Evolutionary conservation across 2,797 vertebrate species (phyloP).

Genomic region (Xerus rutilus): DNA sequence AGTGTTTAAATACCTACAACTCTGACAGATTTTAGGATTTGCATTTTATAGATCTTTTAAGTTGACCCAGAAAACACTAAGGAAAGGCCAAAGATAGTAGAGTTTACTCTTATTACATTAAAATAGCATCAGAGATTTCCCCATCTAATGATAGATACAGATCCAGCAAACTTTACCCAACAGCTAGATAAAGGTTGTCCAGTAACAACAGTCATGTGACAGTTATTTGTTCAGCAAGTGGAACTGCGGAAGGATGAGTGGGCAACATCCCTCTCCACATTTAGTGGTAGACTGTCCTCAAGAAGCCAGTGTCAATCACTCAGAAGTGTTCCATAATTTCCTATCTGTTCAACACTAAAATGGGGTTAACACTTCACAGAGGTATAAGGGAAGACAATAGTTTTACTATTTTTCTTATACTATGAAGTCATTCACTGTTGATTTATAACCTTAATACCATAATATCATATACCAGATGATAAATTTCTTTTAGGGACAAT

Average conservation of each 20-base stretch:
- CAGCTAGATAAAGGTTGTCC: background rate
- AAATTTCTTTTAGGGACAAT: slow-evolving; percentile 25
- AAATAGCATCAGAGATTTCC: background rate
- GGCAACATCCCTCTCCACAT: background rate
- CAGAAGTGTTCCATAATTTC: background rate
- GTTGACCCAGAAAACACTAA: background rate
- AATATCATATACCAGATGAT: background rate
- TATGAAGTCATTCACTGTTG: background rate
- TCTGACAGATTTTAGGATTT: background rate
- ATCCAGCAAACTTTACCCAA: background rate
- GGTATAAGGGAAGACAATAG: background rate
- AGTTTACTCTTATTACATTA: background rate
- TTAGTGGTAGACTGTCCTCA: background rate
- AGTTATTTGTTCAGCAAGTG: background rate
- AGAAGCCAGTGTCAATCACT: background rate
- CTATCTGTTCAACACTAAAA: background rate
- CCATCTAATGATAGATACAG: background rate
- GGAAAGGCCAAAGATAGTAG: background rate
- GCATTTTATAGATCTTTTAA: background rate
- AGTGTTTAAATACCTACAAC: background rate
- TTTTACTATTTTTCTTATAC: background rate
- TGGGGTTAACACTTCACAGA: background rate
- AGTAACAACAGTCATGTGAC: background rate
- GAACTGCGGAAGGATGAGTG: background rate
- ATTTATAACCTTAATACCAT: background rate